Conservation (phyloP, 2,888 invertebrate species). For the Acronicta leporina region DNA sequence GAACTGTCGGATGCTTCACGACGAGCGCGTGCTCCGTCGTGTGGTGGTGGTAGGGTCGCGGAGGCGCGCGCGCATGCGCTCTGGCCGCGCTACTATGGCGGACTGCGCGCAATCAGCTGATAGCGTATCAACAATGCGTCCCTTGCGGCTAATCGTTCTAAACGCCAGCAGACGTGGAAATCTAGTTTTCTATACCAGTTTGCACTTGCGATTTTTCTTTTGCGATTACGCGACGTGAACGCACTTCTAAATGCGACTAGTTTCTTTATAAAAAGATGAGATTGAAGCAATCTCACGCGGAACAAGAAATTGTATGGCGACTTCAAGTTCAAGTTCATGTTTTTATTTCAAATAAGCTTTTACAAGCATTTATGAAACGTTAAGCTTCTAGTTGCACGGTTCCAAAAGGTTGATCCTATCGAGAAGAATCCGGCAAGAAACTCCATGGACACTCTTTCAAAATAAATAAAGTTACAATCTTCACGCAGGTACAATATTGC, state of each 20-base stretch:
- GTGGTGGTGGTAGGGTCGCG: conserved; percentile 55
- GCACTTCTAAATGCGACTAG: conserved; percentile 71
- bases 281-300: conserved; percentile 76
- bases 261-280: conserved; percentile 74
- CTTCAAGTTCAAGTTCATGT: too few species aligned
- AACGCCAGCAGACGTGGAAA: conserved; percentile 80
- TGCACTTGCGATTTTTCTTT: conserved; percentile 70
- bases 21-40: conserved; percentile 56
- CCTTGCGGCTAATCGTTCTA: conserved; percentile 83
- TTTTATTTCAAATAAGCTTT: too few species aligned
- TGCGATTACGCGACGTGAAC: conserved; percentile 67
- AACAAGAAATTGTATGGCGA: conserved; percentile 78
- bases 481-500: too few species aligned
- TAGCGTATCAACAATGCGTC: conserved; percentile 86
- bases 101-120: conserved; percentile 87
- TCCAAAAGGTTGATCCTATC: too few species aligned
- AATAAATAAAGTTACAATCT: too few species aligned
- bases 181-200: conserved; percentile 85
- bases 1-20: conserved; percentile 41
- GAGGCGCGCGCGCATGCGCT: conserved; percentile 78
- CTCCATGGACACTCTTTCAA: too few species aligned
- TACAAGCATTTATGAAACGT: too few species aligned
- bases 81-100: conserved; percentile 83
- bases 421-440: too few species aligned
- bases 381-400: too few species aligned